Conservation (phyloP, 2,888 invertebrate species). For the Mythimna loreyi region DNA sequence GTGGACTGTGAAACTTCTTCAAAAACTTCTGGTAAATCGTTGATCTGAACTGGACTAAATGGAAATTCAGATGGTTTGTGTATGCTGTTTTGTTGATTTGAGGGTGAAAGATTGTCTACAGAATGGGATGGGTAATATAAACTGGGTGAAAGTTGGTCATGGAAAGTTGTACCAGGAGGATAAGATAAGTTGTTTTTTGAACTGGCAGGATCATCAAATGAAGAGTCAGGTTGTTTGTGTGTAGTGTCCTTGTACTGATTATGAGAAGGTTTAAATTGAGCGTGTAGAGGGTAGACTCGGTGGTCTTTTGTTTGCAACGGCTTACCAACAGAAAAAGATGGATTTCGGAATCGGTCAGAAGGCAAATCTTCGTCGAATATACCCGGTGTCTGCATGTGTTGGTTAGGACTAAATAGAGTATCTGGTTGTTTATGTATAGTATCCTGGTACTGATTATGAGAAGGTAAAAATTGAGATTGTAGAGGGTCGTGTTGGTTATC, state of each 20-base stretch:
- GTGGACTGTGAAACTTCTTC: neutral
- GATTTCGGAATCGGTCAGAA: neutral
- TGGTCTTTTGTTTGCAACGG: neutral
- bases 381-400: neutral
- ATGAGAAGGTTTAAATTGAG: neutral
- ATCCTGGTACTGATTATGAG: neutral
- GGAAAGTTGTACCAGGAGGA: too few relatives aligned
- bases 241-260: neutral
- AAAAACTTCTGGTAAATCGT: neutral
- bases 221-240: neutral
- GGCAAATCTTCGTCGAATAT: too few relatives aligned
- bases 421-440: neutral
- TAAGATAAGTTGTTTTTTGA: too few relatives aligned
- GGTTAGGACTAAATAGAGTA: neutral
- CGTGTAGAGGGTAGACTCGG: neutral
- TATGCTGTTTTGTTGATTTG: neutral
- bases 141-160: too few relatives aligned
- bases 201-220: too few relatives aligned
- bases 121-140: neutral
- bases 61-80: neutral
- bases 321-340: neutral
- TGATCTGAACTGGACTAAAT: neutral
- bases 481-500: neutral
- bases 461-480: slow-evolving; percentile 1
- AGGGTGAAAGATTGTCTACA: neutral